phyloP scores from a whole-genome alignment of 1,140 invertebrate genomes.

The Monomorium pharaonis region DNA sequence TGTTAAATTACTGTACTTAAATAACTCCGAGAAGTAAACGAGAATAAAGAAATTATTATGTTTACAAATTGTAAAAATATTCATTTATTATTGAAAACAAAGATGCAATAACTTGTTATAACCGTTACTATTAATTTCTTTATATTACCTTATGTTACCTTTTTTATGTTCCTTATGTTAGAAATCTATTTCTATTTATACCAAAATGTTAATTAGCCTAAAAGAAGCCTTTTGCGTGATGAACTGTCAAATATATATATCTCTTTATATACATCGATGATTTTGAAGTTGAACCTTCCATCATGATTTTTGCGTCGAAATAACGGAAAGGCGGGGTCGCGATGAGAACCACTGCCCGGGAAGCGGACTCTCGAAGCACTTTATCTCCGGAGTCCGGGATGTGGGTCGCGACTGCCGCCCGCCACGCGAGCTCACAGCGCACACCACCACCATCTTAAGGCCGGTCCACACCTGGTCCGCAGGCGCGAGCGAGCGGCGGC shows the following conservation, averaged over 20 bases:
- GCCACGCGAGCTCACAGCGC: slow-evolving; percentile 76
- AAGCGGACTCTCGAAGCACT: slow-evolving; percentile 77
- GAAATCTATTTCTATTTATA: neutral
- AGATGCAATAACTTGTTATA: neutral
- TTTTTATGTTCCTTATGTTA: too few relatives aligned
- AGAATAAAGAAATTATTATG: neutral
- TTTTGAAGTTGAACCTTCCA: neutral
- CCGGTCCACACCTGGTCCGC: slow-evolving; percentile 71
- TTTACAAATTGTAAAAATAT: neutral
- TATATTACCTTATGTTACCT: too few relatives aligned
- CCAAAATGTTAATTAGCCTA: neutral
- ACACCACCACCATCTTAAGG: slow-evolving; percentile 71
- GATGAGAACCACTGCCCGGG: slow-evolving; percentile 79
- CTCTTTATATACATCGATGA: neutral
- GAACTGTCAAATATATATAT: too few relatives aligned
- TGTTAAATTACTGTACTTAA: neutral
- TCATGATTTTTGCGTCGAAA: neutral
- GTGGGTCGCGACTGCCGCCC: slow-evolving; percentile 82
- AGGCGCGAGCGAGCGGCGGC: slow-evolving; percentile 35
- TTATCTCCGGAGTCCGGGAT: slow-evolving; percentile 79
- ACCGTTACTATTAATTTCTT: neutral
- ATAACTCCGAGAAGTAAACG: neutral
- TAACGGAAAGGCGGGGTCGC: slow-evolving; percentile 75
- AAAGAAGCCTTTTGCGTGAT: neutral
- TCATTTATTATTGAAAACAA: neutral